Base-by-base conservation (phyloP, 2,797 vertebrate genomes). In the Sebastiscus tertius region DNA sequence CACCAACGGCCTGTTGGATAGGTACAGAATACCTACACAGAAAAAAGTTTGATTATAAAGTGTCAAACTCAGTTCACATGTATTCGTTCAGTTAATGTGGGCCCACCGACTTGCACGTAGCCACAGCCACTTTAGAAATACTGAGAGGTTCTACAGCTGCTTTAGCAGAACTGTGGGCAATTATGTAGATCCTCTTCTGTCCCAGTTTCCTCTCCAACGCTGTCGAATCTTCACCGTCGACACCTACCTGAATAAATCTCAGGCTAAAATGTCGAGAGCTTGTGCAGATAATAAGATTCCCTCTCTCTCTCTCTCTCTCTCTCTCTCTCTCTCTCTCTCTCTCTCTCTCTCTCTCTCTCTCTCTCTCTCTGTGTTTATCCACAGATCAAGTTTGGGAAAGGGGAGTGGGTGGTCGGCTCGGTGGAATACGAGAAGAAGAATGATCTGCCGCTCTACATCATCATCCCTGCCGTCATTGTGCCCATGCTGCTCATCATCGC, bases 381-480 rank as follows among this genome's bases (percentile, higher is more conserved):
- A 61, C 93, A 99, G 98, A 97, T 99, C 81, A 97, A 97, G 94
- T 99, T 99, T 86, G 99, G 98, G 49, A 96, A 96, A 1, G 96
- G 97, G 6, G 97, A 98, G 93, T 99, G 97, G 97, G 88, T 97
- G 71, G 96, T 98, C 1, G 98, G 97, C 86, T 96, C 94, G 0
- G 97, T 99, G 66, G 95, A 97, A 74, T 99, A 98, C 1, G 95
- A 96, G 85, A 96, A 96, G 86, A 97, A 95, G 85, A 95, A 94
- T 31, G 96, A 97, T 65, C 94, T 97, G 88, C 96, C 97, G 0
- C 95, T 99, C 22, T 94, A 95, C 88, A 96, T 98, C 91, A 99
- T 99, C 94, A 96, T 99, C 93, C 98, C 98, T 1, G 95, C 97
- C 39, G 97, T 99, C 83, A 94, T 99, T 6, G 95, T 98, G 88